Conservation (phyloP, 2,797 vertebrate genomes). For the Lutra lutra region DNA sequence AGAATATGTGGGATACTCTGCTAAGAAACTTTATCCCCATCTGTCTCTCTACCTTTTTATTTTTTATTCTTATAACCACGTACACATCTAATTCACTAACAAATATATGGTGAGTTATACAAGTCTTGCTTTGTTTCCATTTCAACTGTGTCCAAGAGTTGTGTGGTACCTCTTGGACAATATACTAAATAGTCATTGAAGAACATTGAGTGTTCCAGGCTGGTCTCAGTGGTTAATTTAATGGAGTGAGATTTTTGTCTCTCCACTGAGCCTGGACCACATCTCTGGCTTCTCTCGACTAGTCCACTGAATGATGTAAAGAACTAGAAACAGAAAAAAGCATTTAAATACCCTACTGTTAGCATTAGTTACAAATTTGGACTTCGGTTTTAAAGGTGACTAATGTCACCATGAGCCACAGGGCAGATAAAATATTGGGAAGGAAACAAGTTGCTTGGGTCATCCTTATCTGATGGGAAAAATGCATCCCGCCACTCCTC, state of each 20-base stretch:
- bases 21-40: not conserved
- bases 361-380: not conserved
- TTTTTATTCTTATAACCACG: not conserved
- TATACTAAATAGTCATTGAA: not conserved
- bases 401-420: not conserved
- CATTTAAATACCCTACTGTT: not conserved
- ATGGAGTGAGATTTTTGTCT: not conserved
- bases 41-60: not conserved
- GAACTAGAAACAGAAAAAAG: not conserved
- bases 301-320: not conserved
- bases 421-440: not conserved
- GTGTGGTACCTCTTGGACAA: not conserved
- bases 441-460: not conserved
- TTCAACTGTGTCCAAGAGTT: not conserved
- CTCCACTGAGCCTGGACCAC: not conserved
- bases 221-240: not conserved
- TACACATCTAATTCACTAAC: not conserved
- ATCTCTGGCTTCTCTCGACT: not conserved
- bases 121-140: not conserved
- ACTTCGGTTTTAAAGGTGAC: not conserved
- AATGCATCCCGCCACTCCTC: not conserved
- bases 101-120: not conserved
- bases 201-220: not conserved
- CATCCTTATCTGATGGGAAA: not conserved
- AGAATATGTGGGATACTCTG: not conserved